phyloP scores from a whole-genome alignment of 2,797 vertebrate genomes.

The Lophura swinhoii region DNA sequence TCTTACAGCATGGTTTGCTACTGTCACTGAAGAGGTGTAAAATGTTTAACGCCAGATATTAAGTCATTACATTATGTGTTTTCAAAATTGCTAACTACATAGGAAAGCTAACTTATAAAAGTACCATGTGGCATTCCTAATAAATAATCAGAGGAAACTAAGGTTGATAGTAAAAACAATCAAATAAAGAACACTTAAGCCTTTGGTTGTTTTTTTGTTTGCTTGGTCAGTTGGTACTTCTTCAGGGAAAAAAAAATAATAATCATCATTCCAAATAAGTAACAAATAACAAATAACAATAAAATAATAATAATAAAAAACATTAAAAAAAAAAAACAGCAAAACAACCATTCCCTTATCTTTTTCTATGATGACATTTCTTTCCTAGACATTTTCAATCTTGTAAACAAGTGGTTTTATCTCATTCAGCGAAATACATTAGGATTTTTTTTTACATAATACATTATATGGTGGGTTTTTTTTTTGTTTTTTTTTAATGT shows the following conservation, averaged over 20 bases:
- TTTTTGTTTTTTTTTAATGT: neutral
- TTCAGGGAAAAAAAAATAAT: too few relatives aligned
- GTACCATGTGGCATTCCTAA: neutral
- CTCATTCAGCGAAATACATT: neutral
- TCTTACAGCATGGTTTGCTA: neutral
- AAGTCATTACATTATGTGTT: neutral
- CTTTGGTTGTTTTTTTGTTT: too few relatives aligned
- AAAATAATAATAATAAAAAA: too few relatives aligned
- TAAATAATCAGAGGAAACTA: neutral
- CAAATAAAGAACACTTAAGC: neutral
- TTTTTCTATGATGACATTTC: neutral
- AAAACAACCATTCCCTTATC: neutral
- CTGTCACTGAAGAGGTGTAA: neutral
- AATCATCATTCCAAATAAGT: neutral
- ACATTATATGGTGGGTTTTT: neutral
- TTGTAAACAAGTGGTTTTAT: neutral
- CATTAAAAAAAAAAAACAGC: too few relatives aligned
- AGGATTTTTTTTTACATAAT: neutral
- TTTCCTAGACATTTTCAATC: neutral
- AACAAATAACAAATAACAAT: neutral
- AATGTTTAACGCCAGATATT: neutral
- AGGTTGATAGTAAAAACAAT: neutral
- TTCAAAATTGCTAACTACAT: neutral
- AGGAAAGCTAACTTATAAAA: neutral
- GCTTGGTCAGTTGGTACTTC: too few relatives aligned